These are phyloP conservation scores for Lophius americanus DNA, from an alignment of 2,797 vertebrate genomes.

Conservation along the genomic window DNA sequence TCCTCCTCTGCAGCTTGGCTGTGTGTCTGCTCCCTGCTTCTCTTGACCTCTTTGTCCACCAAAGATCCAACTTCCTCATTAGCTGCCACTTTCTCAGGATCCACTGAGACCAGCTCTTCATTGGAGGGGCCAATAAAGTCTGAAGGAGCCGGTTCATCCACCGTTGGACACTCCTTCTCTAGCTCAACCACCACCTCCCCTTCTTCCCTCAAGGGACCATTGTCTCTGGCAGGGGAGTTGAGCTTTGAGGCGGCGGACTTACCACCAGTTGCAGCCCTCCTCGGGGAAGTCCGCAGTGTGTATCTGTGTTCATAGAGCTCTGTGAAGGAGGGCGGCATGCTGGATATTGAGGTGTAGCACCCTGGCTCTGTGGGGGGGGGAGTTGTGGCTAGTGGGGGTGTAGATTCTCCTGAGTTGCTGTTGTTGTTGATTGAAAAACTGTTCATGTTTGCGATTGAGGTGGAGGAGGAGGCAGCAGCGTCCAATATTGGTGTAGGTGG, in stretches of 20 bases:
- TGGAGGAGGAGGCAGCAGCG: conserved; percentile 51
- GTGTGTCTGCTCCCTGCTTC: conserved; percentile 87
- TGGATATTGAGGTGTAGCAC: conserved; percentile 71
- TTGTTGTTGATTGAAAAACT: conserved; percentile 73
- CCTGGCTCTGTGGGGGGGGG: conserved; percentile 72
- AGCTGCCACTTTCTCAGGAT: conserved; percentile 73
- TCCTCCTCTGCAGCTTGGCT: conserved; percentile 63
- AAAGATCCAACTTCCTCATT: conserved; percentile 67
- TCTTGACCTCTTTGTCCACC: conserved; percentile 74
- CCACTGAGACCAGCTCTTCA: conserved; percentile 68
- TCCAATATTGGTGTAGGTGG: conserved; percentile 53
- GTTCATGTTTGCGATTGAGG: conserved; percentile 53
- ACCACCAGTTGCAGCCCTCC: conserved; percentile 83
- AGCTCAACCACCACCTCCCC: conserved; percentile 74
- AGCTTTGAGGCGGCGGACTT: conserved; percentile 86
- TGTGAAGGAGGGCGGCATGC: conserved; percentile 84
- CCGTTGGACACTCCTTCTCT: conserved; percentile 72
- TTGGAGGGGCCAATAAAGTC: conserved; percentile 50
- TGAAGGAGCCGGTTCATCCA: conserved; percentile 56
- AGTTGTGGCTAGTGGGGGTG: conserved; percentile 71
- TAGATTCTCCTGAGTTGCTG: conserved; percentile 89
- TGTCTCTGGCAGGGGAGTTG: conserved; percentile 89
- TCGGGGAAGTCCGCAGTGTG: conserved; percentile 94
- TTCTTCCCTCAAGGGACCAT: conserved; percentile 87
- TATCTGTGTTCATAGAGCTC: conserved; percentile 98